Base-by-base conservation (phyloP, 2,888 invertebrate genomes). In the Chironomus riparius region DNA sequence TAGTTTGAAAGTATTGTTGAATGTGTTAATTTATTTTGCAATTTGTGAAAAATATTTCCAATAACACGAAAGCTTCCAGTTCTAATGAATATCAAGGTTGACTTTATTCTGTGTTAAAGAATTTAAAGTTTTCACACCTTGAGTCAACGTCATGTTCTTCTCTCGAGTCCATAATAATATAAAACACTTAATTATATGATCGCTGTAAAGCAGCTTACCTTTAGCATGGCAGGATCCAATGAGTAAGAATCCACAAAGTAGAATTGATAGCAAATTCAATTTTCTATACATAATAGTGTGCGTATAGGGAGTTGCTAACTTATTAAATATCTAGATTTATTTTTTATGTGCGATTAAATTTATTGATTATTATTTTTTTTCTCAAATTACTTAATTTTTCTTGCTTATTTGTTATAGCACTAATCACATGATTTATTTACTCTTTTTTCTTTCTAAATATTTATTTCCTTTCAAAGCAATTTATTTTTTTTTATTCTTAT, bases 171-270 rank as follows among this genome's bases (percentile, higher is more conserved):
- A 65, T 65, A 65, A 21, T 21, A 10, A 21, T 65, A 24, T 18
- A 47, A n/a, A 68, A 56, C 18, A 56, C n/a, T 56, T 56, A 56
- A 21, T 62, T 62, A 62, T 62, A 76, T 10, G 38, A 38, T 38
- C 38, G 38, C 10, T 38, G 10, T 38, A 74, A 76, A 76, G 48
- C 47, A 38, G 76, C 78, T 78, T 77, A 78, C 78, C 78, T 78
- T 78, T 78, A 47, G 78, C 78, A 77, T 77, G 77, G 76, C 78
- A 77, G 77, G 76, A 78, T 79, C 79, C 78, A 78, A 79, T 76
- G 75, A 78, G 78, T 24, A 65, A 22, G 78, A 78, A 78, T 78
- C 77, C 78, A 78, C 65, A 74, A 24, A 76, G 24, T 56, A 76
- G 69, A 69, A 76, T 38, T 68, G 56, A 38, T 12, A 68, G 12